These are phyloP conservation scores for Tiliacea aurago DNA, from an alignment of 2,888 invertebrate species.

Conservation along the genomic window DNA sequence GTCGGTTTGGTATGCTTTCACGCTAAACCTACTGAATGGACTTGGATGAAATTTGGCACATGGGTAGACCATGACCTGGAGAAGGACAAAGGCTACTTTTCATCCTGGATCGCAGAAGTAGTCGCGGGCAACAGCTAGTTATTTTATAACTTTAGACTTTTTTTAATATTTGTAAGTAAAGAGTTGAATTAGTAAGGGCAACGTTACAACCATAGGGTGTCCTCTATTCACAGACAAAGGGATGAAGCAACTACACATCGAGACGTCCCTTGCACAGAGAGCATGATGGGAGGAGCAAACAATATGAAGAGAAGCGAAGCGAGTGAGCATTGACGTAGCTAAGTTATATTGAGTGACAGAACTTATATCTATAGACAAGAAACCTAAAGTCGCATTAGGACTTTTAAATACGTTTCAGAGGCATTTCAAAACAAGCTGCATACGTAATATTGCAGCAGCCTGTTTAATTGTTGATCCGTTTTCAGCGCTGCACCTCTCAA, in stretches of 20 bases:
- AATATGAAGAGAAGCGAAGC: slow-evolving; percentile 79
- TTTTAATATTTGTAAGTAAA: slow-evolving; percentile 57
- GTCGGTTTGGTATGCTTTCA: too few relatives aligned
- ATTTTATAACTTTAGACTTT: neutral
- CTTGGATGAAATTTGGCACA: too few relatives aligned
- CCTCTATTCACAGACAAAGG: slow-evolving; percentile 61
- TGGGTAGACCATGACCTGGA: too few relatives aligned
- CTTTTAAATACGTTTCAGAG: neutral
- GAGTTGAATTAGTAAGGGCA: slow-evolving; percentile 62
- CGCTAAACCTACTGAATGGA: too few relatives aligned
- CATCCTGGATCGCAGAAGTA: too few relatives aligned
- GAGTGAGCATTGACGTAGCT: slow-evolving; percentile 73
- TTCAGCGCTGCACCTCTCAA: neutral
- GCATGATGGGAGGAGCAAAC: slow-evolving; percentile 68
- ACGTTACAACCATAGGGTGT: slow-evolving; percentile 64
- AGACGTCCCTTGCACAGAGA: slow-evolving; percentile 63
- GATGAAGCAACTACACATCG: slow-evolving; percentile 70
- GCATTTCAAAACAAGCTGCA: neutral
- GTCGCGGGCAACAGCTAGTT: too few relatives aligned
- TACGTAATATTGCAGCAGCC: neutral
- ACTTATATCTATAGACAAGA: neutral
- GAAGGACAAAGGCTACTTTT: too few relatives aligned
- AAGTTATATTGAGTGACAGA: slow-evolving; percentile 29
- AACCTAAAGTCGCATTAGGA: neutral
- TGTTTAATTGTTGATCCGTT: neutral